Evolutionary conservation across 2,888 invertebrate species (phyloP), one percentile per base, ranked within the genome.

Genomic region (Andrena flavipes): DNA sequence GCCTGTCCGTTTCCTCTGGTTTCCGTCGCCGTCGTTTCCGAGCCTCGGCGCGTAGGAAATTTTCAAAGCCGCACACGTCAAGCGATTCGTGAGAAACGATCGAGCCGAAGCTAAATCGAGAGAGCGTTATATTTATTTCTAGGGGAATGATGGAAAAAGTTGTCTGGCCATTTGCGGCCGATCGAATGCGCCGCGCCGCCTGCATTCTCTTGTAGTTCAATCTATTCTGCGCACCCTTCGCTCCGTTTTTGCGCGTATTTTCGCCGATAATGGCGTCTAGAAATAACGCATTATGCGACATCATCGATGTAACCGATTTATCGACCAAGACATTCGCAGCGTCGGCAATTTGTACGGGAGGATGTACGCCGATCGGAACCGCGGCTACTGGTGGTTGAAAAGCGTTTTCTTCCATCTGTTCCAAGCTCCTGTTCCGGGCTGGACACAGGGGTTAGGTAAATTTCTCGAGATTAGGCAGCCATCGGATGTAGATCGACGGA

Each of bases 71-170:
- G 62, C 51, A 54, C 72, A 63, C 76, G 71, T 65, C 29, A 48
- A 60, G 20, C 60, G 59, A 67, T 75, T 77, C 71, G 62, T 23
- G 82, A 80, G 82, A 84, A 84, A 74, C 85, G 84, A 82, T 82
- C 73, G 82, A 60, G 68, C 23, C 78, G 62, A 30, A 71, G 79
- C 82, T 89, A 77, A 89, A 88, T 87, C 87, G 62, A 84, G 89
- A 82, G 81, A 84, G 79, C 87, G 84, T 90, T 89, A 86, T 87
- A 90, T 90, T 90, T 90, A 87, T 88, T 90, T 90, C 86, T 88
- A 90, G 88, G 87, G 74, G 89, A 90, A 79, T 56, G 62, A 72
- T 13, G 76, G 78, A 91, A 90, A 91, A 90, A 90, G 88, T 84
- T 74, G 90, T 87, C 85, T 59, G 71, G 54, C 91, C 91, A 88